Percentiles rank a stretch among this genome's conserved stretches.
These are phyloP conservation scores for Xestia rhomboidea DNA, from an alignment of 2,888 invertebrate species.

Conservation along the genomic window DNA sequence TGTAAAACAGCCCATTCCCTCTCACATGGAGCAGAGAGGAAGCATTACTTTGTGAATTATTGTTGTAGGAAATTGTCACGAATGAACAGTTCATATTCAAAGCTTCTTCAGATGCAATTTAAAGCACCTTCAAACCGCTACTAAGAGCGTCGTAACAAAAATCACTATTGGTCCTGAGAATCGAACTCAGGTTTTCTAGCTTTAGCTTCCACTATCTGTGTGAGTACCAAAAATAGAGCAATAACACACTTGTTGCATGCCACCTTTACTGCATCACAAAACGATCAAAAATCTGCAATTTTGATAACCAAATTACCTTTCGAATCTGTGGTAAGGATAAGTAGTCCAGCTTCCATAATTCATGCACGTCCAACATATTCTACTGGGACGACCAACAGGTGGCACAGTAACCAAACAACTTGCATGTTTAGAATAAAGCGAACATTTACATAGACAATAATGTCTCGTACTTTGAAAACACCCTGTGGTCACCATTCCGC, in stretches of 20 bases:
- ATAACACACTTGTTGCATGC: constrained; percentile 29
- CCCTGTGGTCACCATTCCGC: background rate
- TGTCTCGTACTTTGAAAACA: background rate
- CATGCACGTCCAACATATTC: background rate
- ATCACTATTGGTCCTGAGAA: constrained; percentile 11
- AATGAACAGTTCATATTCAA: background rate
- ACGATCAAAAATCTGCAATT: background rate
- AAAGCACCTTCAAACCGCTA: background rate
- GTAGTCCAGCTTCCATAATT: background rate
- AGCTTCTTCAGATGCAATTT: background rate
- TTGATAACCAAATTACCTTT: constrained; percentile 36
- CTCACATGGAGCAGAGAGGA: background rate
- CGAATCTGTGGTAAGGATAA: constrained; percentile 1
- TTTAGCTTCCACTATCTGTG: background rate
- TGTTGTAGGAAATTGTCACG: background rate
- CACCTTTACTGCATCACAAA: constrained; percentile 13
- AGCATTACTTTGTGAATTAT: background rate
- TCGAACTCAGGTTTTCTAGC: constrained; percentile 20
- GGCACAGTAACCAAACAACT: constrained; percentile 8
- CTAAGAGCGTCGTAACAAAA: background rate
- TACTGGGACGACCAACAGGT: constrained; percentile 40
- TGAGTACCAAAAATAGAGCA: background rate
- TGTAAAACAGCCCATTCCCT: background rate
- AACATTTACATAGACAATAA: background rate
- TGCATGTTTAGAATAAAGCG: background rate